Evolutionary conservation across 2,888 invertebrate genomes (phyloP), one percentile per base, ranked within the genome.

Genomic region (Drosophila greeni): DNA sequence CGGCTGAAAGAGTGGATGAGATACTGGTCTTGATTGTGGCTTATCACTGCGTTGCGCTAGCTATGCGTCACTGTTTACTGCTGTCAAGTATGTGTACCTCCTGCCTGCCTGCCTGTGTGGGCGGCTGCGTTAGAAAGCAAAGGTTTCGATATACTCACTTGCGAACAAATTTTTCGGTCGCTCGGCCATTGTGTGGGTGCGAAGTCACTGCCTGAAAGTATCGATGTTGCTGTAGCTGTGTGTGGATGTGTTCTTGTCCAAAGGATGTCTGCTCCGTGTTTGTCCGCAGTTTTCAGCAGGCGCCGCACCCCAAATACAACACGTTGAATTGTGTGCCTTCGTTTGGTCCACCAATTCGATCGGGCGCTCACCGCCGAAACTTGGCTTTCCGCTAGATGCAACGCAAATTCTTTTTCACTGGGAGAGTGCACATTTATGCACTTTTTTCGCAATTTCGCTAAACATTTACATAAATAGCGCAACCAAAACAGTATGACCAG

Each of bases 121-220:
- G 78, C 66, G 83, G 82, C 67, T 69, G 67, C 65, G 66, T 70
- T 45, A 54, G 53, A 55, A 51, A 31, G 56, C 24, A 62, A 65
- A 34, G 49, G 68, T 20, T 47, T 47, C 45, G 11, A 20, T 31
- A 69, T 79, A 79, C 81, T 84, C 75, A 87, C 87, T 86, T 61
- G 85, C 80, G 72, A 87, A 86, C 60, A 88, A 85, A 84, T 86
- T 88, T 71, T 86, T 88, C 59, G 89, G 88, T 74, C 89, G 87
- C 80, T 88, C 88, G 65, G 88, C 87, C 88, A 88, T 88, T 74
- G 55, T 75, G 33, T 36, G 29, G 34, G 54, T 54, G 52, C 61
- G 49, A 31, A 31, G 20, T 52, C 16, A 8, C 39, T 16, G 33
- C 43, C 58, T 37, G 39, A 43, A 54, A 36, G 26, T 70, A 70